Evolutionary conservation across 2,888 invertebrate species (phyloP).

Genomic region (Hirudinaria manillensis): DNA sequence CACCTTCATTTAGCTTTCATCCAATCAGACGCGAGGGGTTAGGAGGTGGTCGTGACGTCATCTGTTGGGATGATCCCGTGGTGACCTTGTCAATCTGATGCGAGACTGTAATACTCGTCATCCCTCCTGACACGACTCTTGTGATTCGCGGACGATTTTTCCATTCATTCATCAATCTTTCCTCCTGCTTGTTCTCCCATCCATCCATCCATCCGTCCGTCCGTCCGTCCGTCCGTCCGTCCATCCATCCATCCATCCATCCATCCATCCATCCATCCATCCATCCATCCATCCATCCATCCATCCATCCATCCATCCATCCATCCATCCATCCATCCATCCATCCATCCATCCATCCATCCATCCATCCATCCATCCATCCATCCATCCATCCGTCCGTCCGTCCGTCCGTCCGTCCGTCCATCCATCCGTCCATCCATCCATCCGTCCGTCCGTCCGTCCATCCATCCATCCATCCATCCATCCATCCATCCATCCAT

Average conservation of each 20-base stretch:
- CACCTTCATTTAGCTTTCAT: slow-evolving; percentile 18
- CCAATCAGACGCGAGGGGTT: slow-evolving; percentile 21
- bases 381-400: no score
- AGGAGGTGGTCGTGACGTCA: slow-evolving; percentile 21
- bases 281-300: slow-evolving; percentile 1
- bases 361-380: no score
- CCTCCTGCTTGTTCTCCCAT: not conserved
- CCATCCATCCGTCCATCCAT: slow-evolving; percentile 8
- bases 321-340: not conserved
- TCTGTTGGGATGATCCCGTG: slow-evolving; percentile 20
- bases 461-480: no score
- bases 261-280: slow-evolving; percentile 1
- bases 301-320: slow-evolving; percentile 11
- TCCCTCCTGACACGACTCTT: not conserved
- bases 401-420: not conserved
- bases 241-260: slow-evolving; percentile 2
- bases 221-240: not conserved
- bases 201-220: slow-evolving; percentile 11
- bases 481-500: not conserved
- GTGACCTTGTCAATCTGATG: slow-evolving; percentile 23
- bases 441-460: not conserved
- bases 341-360: no score
- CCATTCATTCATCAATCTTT: not conserved
- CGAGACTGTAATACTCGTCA: slow-evolving; percentile 11
- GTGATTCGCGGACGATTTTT: not conserved